A percentile compares a stretch with the other conserved stretches of the same genome.
Evolutionary conservation across 2,797 vertebrate species (phyloP).

Genomic region (Morelia viridis): DNA sequence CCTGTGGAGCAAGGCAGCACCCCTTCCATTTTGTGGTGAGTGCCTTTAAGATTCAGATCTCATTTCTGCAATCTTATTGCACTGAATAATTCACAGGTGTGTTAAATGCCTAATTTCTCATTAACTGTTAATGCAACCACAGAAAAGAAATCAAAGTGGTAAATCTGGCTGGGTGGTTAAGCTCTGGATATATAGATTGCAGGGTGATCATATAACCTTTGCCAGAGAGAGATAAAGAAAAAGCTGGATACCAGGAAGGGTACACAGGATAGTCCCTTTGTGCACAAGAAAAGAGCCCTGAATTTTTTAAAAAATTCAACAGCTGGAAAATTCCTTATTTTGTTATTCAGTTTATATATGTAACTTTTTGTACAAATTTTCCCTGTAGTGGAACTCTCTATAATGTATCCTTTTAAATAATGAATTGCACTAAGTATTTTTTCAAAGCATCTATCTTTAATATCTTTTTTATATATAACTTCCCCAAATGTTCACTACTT

Average conservation of each 20-base stretch:
- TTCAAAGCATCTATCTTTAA: neutral
- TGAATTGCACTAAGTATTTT: neutral
- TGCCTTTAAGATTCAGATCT: slow-evolving; percentile 21
- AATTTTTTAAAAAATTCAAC: neutral
- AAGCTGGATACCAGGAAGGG: neutral
- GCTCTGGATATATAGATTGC: slow-evolving; percentile 26
- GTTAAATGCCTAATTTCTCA: slow-evolving; percentile 45
- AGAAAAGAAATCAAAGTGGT: slow-evolving; percentile 44
- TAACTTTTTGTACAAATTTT: neutral
- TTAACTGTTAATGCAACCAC: slow-evolving; percentile 43
- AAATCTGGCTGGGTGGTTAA: slow-evolving; percentile 30
- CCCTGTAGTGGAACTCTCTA: neutral
- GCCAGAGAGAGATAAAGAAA: neutral
- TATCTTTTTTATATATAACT: neutral
- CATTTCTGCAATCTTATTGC: slow-evolving; percentile 8
- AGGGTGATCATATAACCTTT: slow-evolving; percentile 1
- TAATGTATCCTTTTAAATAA: neutral
- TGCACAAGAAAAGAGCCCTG: neutral
- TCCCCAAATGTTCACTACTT: neutral
- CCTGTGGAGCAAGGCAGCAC: neutral
- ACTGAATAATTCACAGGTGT: slow-evolving; percentile 42
- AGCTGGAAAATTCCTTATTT: neutral
- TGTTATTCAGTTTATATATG: neutral
- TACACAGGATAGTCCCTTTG: neutral
- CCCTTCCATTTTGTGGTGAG: neutral